These are phyloP conservation scores for Pemphigus obesinymphae DNA, from an alignment of 1,140 invertebrate genomes.

Conservation along the genomic window DNA sequence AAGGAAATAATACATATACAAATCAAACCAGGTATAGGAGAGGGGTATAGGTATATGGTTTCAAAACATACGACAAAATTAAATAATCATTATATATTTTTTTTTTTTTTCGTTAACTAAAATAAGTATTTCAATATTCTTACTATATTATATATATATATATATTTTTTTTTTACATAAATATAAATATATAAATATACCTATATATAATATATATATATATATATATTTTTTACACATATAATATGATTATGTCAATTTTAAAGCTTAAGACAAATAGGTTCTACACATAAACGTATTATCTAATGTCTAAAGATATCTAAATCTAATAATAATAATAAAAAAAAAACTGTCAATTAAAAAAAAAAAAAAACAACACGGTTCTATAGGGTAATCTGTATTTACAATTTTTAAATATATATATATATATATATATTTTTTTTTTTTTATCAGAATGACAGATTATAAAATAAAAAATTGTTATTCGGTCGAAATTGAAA, in stretches of 20 bases:
- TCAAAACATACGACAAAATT: not conserved
- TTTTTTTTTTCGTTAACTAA: conserved; percentile 33
- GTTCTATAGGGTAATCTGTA: conserved; percentile 27
- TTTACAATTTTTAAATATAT: conserved; percentile 9
- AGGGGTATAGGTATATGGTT: no score
- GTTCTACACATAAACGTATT: not conserved
- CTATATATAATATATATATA: not conserved
- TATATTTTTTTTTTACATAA: not conserved
- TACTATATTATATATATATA: not conserved
- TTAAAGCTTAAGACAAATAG: conserved; percentile 28
- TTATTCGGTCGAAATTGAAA: conserved; percentile 2
- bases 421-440: not conserved
- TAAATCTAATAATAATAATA: not conserved
- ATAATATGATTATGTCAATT: conserved; percentile 8
- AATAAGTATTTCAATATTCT: conserved; percentile 41
- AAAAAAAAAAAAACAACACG: conserved; percentile 33
- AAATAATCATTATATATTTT: not conserved
- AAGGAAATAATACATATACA: no score
- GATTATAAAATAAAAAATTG: not conserved
- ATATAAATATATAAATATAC: not conserved
- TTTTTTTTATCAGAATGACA: not conserved
- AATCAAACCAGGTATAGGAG: no score
- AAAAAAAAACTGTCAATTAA: conserved; percentile 32
- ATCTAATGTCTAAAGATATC: not conserved
- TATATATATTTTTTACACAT: conserved; percentile 1